Conservation (phyloP, 2,888 invertebrate species). For the Hirtodrosophila confusa region DNA sequence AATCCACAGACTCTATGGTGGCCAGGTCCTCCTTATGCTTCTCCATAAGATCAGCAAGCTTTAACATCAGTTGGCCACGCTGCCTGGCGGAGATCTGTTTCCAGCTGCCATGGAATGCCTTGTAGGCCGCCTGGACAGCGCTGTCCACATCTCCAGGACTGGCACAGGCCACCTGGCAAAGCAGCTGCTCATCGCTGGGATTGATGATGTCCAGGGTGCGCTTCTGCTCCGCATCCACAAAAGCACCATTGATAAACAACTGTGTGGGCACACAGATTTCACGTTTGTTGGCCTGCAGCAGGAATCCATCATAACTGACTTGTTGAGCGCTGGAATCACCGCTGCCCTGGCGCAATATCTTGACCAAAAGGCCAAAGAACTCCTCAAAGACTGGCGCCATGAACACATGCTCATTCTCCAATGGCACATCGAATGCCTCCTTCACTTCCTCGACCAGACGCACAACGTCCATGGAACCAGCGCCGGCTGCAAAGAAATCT, state of each 20-base stretch:
- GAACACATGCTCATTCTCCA: conserved; percentile 96
- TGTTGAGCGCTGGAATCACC: conserved; percentile 85
- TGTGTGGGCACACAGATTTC: conserved; percentile 94
- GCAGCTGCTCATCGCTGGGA: conserved; percentile 92
- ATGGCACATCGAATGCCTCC: conserved; percentile 89
- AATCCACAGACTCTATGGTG: conserved; percentile 96
- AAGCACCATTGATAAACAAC: conserved; percentile 95
- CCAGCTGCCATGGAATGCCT: conserved; percentile 97
- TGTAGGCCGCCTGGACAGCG: conserved; percentile 94
- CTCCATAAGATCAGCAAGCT: conserved; percentile 97
- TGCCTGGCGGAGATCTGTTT: conserved; percentile 97
- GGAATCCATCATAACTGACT: conserved; percentile 88
- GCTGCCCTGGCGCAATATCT: conserved; percentile 87
- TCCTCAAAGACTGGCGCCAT: conserved; percentile 95
- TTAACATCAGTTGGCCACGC: conserved; percentile 92
- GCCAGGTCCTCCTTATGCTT: conserved; percentile 97
- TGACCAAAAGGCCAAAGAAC: conserved; percentile 89
- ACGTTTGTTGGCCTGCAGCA: conserved; percentile 92
- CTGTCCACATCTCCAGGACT: conserved; percentile 92
- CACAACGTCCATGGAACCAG: conserved; percentile 99
- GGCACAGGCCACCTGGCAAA: conserved; percentile 90
- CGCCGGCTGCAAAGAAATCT: conserved; percentile 97
- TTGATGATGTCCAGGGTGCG: conserved; percentile 89
- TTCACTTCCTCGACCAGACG: conserved; percentile 95
- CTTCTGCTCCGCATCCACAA: conserved; percentile 90